Base-by-base conservation (phyloP, 1,140 invertebrate genomes). In the Drosophila takahashii region DNA sequence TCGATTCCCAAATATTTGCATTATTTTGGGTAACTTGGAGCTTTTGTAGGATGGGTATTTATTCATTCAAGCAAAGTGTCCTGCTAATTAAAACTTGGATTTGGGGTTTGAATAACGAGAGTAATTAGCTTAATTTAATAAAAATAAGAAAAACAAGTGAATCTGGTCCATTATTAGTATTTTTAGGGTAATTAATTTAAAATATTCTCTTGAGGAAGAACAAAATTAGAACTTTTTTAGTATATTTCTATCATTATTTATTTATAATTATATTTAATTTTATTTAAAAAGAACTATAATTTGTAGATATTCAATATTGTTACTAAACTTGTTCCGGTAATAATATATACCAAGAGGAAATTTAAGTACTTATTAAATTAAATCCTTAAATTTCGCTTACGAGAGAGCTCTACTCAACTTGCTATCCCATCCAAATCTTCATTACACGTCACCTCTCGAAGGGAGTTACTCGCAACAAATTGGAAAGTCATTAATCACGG, bases 1-100 rank as follows among this genome's bases (percentile, higher is more conserved):
- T 89, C 65, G 57, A 89, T 89, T 78, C 79, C 84, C 85, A 90
- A 89, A 89, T 89, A 89, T 89, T 89, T 80, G 83, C 79, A 83
- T 89, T 71, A 66, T 69, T 50, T 47, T 22, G 53, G 48, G 41
- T 59, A 45, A 41, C 47, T 50, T 34, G 15, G 8, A 18, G 47
- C 15, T 36, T 22, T 27, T 1, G n/a, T 39, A 36, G 44, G 5
- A 48, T 11, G 34, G 51, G 15, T 54, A 56, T 56, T 27, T 22
- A 26, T 27, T 37, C 15, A 18, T n/a, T n/a, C n/a, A n/a, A n/a
- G n/a, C n/a, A n/a, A n/a, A 44, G 16, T 18, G 11, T 16, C 4
- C 11, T 9, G 16, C 41, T 22, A 11, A 11, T 52, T 52, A 11
- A 18, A 32, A 9, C 13, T 2, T 3, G 1, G 2, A 10, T 29